Base-by-base conservation (phyloP, 2,888 invertebrate species). In the Embidobia sp. region DNA sequence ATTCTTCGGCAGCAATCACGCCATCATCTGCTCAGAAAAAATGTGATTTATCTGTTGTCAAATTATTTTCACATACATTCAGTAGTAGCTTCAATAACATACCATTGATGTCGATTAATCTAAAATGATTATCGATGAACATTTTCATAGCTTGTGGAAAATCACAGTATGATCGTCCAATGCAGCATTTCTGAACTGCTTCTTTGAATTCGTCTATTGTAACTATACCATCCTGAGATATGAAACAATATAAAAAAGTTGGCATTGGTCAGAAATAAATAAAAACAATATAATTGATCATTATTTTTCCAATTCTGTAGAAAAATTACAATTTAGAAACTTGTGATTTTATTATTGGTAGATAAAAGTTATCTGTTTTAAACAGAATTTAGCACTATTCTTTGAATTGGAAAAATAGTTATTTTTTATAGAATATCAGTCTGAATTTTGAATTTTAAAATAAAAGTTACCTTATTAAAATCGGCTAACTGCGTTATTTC, bases 71-170 rank as follows among this genome's bases (percentile, higher is more conserved):
- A 3, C 22, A 22, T 6, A 22, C 22, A 22, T 22, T 22, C 3
- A n/a, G n/a, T n/a, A n/a, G n/a, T n/a, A n/a, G n/a, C n/a, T n/a
- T n/a, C 3, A 22, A 22, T 4, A 44, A 26, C 5, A 48, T 15
- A 90, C 90, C 93, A 85, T 96, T 95, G 67, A 95, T 91, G 85
- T 96, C 96, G 40, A 95, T 93, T 91, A 95, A 92, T 86, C 93
- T 93, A 88, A 96, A 96, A 90, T 95, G 95, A 55, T 94, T 93
- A 88, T 96, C 95, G 85, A 96, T 96, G 88, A 96, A 96, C 86
- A 95, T 94, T 86, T 93, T 95, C 94, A 96, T 95, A 2, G 96
- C 95, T 86, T 95, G 95, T 0, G 96, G 96, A 85, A 96, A 95
- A 73, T 95, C 94, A 7, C 93, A 93, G 85, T 95, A 96, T 77